phyloP scores from a whole-genome alignment of 2,113 vertebrate genomes.

The Myrmecobius fasciatus region DNA sequence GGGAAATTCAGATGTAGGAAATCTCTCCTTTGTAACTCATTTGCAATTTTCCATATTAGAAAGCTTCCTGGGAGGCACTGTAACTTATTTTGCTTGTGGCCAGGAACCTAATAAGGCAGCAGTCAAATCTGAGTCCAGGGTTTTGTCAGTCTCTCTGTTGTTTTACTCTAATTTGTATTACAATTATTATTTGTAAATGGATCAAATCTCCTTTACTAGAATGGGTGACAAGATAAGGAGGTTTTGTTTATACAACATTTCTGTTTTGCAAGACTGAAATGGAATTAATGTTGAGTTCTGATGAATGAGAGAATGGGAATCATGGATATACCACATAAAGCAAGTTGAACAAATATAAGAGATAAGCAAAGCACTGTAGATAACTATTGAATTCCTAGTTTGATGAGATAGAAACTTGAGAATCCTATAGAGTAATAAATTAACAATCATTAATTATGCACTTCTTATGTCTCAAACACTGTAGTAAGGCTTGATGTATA shows the following conservation, averaged over 20 bases:
- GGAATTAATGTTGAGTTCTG: not conserved
- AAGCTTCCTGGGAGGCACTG: not conserved
- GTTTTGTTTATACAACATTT: not conserved
- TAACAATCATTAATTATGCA: not conserved
- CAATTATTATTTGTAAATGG: not conserved
- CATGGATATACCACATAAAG: not conserved
- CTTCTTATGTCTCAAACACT: not conserved
- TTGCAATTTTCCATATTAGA: not conserved
- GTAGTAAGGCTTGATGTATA: not conserved
- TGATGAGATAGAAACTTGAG: not conserved
- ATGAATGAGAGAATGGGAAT: not conserved
- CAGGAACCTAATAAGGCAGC: not conserved
- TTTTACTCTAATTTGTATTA: not conserved
- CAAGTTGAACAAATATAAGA: not conserved
- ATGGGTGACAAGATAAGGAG: not conserved
- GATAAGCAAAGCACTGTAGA: not conserved
- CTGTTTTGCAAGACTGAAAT: not conserved
- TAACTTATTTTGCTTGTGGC: not conserved
- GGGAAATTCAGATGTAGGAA: not conserved
- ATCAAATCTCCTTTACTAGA: not conserved
- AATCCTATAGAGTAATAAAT: not conserved
- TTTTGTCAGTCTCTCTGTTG: not conserved
- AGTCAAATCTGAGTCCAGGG: not conserved
- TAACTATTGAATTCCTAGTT: not conserved
- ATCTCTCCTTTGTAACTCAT: not conserved